A percentile compares a stretch with the other conserved stretches of the same genome.
phyloP scores from a whole-genome alignment of 2,888 invertebrate species.

The Nephrocerus scutellatus region DNA sequence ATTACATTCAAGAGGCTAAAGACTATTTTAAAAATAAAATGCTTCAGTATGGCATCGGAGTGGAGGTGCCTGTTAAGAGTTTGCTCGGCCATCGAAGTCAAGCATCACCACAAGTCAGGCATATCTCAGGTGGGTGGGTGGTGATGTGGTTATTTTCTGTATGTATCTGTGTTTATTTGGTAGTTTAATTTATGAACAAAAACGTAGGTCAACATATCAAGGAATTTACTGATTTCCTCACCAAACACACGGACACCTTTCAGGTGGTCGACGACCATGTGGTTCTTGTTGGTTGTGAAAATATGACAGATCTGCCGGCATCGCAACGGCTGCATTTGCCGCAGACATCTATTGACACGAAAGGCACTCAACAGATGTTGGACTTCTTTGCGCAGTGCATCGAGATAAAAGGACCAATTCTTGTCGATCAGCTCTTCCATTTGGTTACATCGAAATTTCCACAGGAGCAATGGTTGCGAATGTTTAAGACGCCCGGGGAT shows the following conservation, averaged over 20 bases:
- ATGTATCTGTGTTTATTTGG: no score
- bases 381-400: conserved; percentile 78
- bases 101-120: conserved; percentile 93
- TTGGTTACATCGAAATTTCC: conserved; percentile 69
- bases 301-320: conserved; percentile 60
- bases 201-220: conserved; percentile 83
- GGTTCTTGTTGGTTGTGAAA: conserved; percentile 65
- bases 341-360: conserved; percentile 72
- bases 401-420: conserved; percentile 71
- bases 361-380: conserved; percentile 71
- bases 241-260: conserved; percentile 78
- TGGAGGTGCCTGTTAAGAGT: conserved; percentile 95
- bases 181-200: no score
- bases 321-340: conserved; percentile 62
- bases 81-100: conserved; percentile 93
- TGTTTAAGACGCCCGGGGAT: conserved; percentile 87
- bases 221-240: conserved; percentile 85
- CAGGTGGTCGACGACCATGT: conserved; percentile 80
- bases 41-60: conserved; percentile 88
- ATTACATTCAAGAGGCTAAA: conserved; percentile 93
- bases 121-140: conserved; percentile 75
- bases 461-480: conserved; percentile 71
- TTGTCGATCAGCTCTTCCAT: conserved; percentile 82
- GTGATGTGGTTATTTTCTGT: no score
- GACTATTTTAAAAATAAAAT: conserved; percentile 95